These are phyloP conservation scores for Taxidea taxus DNA, from an alignment of 2,113 vertebrate species.

Conservation along the genomic window DNA sequence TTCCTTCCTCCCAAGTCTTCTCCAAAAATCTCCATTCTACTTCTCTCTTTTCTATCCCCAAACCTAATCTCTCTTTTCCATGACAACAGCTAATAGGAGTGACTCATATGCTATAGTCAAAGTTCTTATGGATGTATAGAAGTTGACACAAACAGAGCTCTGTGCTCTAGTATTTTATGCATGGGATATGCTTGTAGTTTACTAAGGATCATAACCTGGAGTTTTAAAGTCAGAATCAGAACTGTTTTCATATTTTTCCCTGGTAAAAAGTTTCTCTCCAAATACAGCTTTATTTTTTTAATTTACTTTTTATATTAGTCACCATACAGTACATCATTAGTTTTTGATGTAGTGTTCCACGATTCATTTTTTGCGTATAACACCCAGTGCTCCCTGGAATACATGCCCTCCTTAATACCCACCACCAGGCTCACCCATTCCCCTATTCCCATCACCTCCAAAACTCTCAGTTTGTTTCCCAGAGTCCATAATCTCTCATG, in stretches of 20 bases:
- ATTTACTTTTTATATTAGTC: too few relatives aligned
- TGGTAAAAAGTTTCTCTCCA: background rate
- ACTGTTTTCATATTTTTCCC: background rate
- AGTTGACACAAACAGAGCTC: background rate
- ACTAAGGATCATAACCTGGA: background rate
- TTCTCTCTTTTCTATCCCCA: background rate
- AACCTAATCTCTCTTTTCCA: background rate
- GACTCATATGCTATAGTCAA: background rate
- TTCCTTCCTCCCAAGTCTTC: background rate
- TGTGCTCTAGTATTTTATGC: background rate
- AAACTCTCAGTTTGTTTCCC: too few relatives aligned
- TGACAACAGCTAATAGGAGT: background rate
- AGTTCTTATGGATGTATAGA: background rate
- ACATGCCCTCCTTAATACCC: too few relatives aligned
- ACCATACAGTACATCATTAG: too few relatives aligned
- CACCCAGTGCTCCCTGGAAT: too few relatives aligned
- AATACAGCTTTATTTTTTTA: background rate
- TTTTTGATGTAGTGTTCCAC: too few relatives aligned
- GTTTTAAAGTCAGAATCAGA: background rate
- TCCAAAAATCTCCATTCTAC: background rate
- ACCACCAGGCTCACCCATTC: too few relatives aligned
- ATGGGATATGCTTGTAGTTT: background rate
- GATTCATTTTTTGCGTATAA: too few relatives aligned
- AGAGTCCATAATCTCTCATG: too few relatives aligned
- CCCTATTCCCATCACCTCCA: too few relatives aligned